A percentile compares a stretch with the other conserved stretches of the same genome.
Evolutionary conservation across 2,113 vertebrate species (phyloP).

Genomic region (Urocitellus parryii): DNA sequence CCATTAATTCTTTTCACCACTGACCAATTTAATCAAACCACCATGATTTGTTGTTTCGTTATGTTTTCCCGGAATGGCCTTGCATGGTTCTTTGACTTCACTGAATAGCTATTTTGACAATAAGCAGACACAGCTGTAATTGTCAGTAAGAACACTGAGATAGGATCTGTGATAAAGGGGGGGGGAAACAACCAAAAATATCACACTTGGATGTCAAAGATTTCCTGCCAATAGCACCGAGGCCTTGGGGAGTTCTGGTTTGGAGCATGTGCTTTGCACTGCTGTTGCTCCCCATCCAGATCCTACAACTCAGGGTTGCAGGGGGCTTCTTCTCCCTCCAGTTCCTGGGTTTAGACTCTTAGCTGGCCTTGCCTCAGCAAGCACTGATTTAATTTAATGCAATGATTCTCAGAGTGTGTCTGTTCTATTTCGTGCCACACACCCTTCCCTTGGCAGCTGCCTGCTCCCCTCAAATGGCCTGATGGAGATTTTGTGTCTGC

Average conservation of each 20-base stretch:
- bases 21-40: not conserved
- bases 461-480: not conserved
- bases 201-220: not conserved
- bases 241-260: not conserved
- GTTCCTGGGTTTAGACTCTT: not conserved
- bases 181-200: not conserved
- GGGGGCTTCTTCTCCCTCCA: not conserved
- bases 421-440: not conserved
- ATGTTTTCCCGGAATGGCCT: not conserved
- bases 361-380: not conserved
- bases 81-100: not conserved
- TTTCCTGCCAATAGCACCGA: not conserved
- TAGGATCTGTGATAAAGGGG: not conserved
- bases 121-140: not conserved
- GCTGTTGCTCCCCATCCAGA: not conserved
- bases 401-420: not conserved
- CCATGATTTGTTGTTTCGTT: not conserved
- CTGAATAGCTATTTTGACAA: not conserved
- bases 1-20: not conserved
- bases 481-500: not conserved
- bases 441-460: not conserved
- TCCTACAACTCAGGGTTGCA: not conserved
- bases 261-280: not conserved
- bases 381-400: not conserved
- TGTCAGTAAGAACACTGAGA: not conserved